Evolutionary conservation across 2,113 vertebrate genomes (phyloP).

Genomic region (Redunca redunca): DNA sequence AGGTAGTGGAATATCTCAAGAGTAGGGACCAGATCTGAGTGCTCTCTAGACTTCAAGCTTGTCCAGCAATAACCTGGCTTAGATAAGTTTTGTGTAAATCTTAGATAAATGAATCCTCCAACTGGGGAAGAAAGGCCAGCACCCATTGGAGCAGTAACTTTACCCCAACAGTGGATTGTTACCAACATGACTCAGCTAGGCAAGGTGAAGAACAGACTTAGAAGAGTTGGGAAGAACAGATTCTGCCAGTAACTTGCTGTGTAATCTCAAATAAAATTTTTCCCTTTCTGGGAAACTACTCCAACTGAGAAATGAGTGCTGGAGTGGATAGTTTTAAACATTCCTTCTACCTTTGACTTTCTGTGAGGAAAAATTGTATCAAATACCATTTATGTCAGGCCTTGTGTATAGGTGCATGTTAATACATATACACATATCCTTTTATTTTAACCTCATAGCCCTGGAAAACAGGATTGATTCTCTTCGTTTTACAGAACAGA

Average conservation of each 20-base stretch:
- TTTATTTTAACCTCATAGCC: neutral
- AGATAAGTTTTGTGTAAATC: neutral
- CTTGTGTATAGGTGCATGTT: neutral
- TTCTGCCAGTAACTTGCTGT: neutral
- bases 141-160: neutral
- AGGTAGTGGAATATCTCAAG: neutral
- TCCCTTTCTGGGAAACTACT: neutral
- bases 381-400: neutral
- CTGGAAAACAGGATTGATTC: neutral
- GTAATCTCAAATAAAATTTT: neutral
- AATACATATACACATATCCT: neutral
- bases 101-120: neutral
- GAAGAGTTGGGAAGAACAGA: neutral
- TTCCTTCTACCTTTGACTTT: neutral
- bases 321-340: neutral
- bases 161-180: neutral
- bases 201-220: neutral
- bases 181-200: neutral
- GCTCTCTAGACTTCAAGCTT: neutral
- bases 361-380: neutral
- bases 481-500: neutral
- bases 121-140: neutral
- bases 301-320: neutral
- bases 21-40: neutral
- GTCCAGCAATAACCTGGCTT: neutral